Percentiles rank a stretch among this genome's conserved stretches.
Conservation (phyloP, 2,888 invertebrate genomes). For the Agonopterix alstromeriana region DNA sequence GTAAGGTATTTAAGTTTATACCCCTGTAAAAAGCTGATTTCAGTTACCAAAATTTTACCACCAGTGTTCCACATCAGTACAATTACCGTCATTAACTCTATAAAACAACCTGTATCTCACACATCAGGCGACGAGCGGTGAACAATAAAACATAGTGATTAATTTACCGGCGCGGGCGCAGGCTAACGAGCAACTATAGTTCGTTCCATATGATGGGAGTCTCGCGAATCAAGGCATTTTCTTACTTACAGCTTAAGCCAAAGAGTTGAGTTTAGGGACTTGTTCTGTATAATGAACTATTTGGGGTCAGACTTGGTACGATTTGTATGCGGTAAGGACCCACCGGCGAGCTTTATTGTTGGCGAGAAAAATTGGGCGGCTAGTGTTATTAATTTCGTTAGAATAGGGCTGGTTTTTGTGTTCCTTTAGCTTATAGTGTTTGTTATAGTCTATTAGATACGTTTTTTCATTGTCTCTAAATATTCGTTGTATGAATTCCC, state of each 20-base stretch:
- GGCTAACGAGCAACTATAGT: conserved; percentile 50
- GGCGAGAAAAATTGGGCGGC: conserved; percentile 13
- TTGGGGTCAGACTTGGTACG: conserved; percentile 49
- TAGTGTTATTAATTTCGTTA: conserved; percentile 17
- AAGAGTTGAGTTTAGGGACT: too few relatives aligned
- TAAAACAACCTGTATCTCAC: conserved; percentile 36
- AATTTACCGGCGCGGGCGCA: conserved; percentile 54
- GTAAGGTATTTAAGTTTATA: too few relatives aligned
- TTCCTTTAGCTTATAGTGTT: not conserved
- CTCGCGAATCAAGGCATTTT: too few relatives aligned
- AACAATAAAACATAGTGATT: conserved; percentile 70
- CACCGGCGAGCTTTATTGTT: conserved; percentile 26
- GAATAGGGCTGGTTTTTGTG: not conserved
- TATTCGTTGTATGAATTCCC: too few relatives aligned
- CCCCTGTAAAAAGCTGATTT: not conserved
- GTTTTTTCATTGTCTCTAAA: too few relatives aligned
- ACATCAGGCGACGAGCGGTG: conserved; percentile 32
- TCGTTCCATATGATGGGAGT: too few relatives aligned
- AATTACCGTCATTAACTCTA: conserved; percentile 10
- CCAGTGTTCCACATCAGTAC: not conserved
- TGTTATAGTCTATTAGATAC: too few relatives aligned
- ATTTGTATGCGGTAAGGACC: conserved; percentile 34
- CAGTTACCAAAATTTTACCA: not conserved
- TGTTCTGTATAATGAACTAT: conserved; percentile 15
- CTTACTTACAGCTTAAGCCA: too few relatives aligned